A percentile compares a stretch with the other conserved stretches of the same genome.
Evolutionary conservation across 2,888 invertebrate genomes (phyloP).

Genomic region (Drepanosiphum platanoidis): DNA sequence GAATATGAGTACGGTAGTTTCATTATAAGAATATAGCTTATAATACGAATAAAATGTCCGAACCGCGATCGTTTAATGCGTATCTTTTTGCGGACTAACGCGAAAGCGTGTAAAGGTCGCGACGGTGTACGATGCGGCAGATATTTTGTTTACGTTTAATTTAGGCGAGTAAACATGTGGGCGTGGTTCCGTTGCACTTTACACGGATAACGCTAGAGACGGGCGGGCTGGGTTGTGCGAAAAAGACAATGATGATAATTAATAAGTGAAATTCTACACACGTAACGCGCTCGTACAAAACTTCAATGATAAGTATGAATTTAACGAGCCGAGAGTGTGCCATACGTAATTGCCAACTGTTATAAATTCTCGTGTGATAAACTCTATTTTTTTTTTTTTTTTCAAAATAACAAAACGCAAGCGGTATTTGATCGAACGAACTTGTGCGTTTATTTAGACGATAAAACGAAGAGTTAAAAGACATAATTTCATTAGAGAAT

Average conservation of each 20-base stretch:
- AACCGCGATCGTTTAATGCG: background rate
- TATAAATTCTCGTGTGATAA: no score
- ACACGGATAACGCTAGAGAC: background rate
- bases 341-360: background rate
- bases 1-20: background rate
- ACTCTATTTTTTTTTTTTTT: no score
- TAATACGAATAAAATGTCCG: constrained; percentile 33
- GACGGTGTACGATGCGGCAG: constrained; percentile 19
- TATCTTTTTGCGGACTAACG: background rate
- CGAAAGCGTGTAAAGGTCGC: background rate
- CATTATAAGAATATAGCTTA: background rate
- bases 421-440: no score
- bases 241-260: constrained; percentile 19
- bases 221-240: background rate
- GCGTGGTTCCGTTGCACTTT: constrained; percentile 8
- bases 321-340: background rate
- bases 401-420: no score
- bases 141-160: constrained; percentile 49
- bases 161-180: constrained; percentile 38
- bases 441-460: no score
- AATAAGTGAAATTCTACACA: constrained; percentile 8
- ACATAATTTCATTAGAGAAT: no score
- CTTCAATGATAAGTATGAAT: background rate
- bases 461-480: no score
- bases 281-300: background rate